Conservation (phyloP, 2,888 invertebrate species). For the Sipunculus nudus region DNA sequence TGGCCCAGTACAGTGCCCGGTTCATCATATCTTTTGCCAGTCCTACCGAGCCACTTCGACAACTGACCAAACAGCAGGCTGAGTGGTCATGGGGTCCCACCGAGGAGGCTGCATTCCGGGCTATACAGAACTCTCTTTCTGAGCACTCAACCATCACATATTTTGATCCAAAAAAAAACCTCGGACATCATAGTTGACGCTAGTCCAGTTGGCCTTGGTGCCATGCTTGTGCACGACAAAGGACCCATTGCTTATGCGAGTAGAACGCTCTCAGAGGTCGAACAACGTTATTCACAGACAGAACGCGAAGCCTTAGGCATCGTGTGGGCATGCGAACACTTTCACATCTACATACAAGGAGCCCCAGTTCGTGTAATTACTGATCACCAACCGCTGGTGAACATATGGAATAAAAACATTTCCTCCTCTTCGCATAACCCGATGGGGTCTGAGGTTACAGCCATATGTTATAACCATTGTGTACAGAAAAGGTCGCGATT, state of each 20-base stretch:
- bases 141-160: conserved; percentile 26
- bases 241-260: not conserved
- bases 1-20: conserved; percentile 38
- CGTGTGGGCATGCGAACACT: conserved; percentile 10
- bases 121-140: conserved; percentile 3
- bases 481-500: conserved; percentile 32
- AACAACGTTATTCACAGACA: conserved; percentile 11
- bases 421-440: conserved; percentile 39
- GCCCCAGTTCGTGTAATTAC: conserved; percentile 3
- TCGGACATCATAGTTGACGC: conserved; percentile 37
- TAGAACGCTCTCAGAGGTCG: not conserved
- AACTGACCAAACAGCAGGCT: conserved; percentile 33
- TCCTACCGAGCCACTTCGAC: conserved; percentile 38
- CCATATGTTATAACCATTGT: conserved; percentile 30
- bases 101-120: conserved; percentile 32
- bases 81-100: conserved; percentile 35
- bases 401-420: conserved; percentile 17
- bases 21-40: conserved; percentile 42
- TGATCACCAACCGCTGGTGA: conserved; percentile 9
- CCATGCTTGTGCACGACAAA: conserved; percentile 36
- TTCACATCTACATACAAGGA: conserved; percentile 8
- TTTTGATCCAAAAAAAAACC: conserved; percentile 29
- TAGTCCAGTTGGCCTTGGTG: conserved; percentile 40
- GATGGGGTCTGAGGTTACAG: conserved; percentile 38
- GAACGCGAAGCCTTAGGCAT: conserved; percentile 6